These are phyloP conservation scores for Phocoena phocoena DNA, from an alignment of 2,113 vertebrate genomes.

Conservation along the genomic window DNA sequence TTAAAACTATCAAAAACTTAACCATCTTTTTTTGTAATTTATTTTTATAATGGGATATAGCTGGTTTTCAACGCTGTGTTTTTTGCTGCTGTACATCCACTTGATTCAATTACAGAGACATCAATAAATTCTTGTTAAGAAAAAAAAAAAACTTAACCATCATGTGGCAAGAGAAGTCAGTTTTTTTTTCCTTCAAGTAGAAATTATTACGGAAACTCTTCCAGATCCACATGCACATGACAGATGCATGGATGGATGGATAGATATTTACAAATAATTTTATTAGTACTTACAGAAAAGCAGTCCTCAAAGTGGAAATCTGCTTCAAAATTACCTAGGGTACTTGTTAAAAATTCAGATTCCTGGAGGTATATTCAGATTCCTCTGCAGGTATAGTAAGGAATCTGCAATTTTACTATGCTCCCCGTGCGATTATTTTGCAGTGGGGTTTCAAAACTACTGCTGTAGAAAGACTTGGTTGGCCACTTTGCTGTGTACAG, in stretches of 20 bases:
- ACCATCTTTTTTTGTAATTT: background rate
- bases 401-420: background rate
- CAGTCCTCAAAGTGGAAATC: background rate
- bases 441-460: background rate
- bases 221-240: background rate
- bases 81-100: too few relatives aligned
- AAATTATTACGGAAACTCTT: background rate
- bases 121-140: too few relatives aligned
- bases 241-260: background rate
- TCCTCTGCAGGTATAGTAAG: background rate
- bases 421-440: background rate
- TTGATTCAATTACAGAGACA: too few relatives aligned
- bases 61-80: too few relatives aligned
- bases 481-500: background rate
- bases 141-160: background rate
- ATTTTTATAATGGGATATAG: too few relatives aligned
- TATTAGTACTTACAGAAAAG: constrained; percentile 13
- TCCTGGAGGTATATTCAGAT: background rate
- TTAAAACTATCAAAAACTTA: constrained; percentile 15
- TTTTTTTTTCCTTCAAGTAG: background rate
- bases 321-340: background rate
- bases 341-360: background rate
- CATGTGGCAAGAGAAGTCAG: background rate
- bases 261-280: background rate
- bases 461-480: background rate